These are phyloP conservation scores for Drosophila athabasca DNA, from an alignment of 1,140 invertebrate genomes.

Conservation along the genomic window DNA sequence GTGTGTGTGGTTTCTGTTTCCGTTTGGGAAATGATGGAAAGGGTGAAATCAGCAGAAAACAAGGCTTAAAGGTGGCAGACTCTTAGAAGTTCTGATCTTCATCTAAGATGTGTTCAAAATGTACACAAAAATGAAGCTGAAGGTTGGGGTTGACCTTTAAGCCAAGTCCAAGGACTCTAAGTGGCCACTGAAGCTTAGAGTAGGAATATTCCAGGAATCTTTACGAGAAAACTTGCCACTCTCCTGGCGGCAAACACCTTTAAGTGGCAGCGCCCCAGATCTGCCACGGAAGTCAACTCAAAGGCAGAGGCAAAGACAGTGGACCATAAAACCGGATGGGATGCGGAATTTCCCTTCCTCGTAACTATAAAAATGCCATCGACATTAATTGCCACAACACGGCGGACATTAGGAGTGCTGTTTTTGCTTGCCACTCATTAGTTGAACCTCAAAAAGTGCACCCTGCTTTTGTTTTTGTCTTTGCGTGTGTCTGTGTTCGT, in stretches of 20 bases:
- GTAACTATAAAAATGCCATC: constrained; percentile 71
- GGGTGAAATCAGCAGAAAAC: too few species aligned
- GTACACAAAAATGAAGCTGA: too few species aligned
- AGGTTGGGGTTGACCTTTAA: too few species aligned
- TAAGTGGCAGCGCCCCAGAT: too few species aligned
- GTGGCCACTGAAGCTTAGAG: neutral
- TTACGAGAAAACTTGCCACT: too few species aligned
- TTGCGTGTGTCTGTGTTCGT: neutral
- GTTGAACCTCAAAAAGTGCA: constrained; percentile 24
- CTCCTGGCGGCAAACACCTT: too few species aligned
- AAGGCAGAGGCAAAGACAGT: too few species aligned
- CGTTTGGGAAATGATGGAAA: neutral
- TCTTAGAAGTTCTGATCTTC: too few species aligned
- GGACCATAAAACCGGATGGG: neutral
- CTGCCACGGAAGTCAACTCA: too few species aligned
- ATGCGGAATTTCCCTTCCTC: neutral
- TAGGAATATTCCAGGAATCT: neutral
- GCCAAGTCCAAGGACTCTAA: neutral
- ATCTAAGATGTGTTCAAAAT: too few species aligned
- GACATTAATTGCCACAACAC: constrained; percentile 64
- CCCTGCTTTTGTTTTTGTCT: neutral
- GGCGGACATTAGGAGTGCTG: constrained; percentile 57
- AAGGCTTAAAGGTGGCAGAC: too few species aligned
- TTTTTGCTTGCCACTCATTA: constrained; percentile 58
- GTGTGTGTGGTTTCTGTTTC: constrained; percentile 7